Evolutionary conservation across 2,888 invertebrate species (phyloP).

Genomic region (Pyrgus malvae): DNA sequence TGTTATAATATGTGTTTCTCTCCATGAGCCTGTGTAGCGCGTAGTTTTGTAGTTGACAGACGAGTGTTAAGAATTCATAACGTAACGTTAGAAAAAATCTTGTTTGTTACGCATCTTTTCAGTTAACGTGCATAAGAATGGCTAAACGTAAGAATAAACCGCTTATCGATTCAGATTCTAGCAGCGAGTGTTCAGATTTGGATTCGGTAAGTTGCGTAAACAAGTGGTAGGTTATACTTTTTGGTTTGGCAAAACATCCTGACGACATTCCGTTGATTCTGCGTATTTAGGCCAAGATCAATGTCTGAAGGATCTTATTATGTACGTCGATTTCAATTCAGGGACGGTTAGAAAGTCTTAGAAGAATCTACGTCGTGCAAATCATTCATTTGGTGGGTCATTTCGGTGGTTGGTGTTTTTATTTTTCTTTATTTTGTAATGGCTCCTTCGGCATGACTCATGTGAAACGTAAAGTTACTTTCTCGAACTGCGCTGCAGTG

Average conservation of each 20-base stretch:
- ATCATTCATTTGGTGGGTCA: too few species aligned
- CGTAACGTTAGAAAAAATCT: constrained; percentile 37
- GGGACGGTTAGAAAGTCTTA: too few species aligned
- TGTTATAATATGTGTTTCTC: background rate
- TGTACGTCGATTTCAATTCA: too few species aligned
- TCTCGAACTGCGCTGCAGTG: constrained; percentile 28
- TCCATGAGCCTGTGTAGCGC: background rate
- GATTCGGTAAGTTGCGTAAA: constrained; percentile 87
- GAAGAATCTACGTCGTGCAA: background rate
- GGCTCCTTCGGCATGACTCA: constrained; percentile 48
- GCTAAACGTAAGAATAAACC: constrained; percentile 93
- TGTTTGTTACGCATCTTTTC: constrained; percentile 18
- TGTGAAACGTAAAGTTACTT: constrained; percentile 44
- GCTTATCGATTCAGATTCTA: constrained; percentile 91
- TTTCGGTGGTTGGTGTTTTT: constrained; percentile 33
- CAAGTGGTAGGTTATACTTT: constrained; percentile 54
- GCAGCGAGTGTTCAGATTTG: constrained; percentile 90
- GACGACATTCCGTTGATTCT: constrained; percentile 63
- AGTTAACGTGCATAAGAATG: constrained; percentile 74
- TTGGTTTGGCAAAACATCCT: constrained; percentile 46
- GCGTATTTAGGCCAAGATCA: constrained; percentile 72
- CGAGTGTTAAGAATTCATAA: constrained; percentile 27
- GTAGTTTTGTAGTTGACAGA: constrained; percentile 37
- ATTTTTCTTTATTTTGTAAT: constrained; percentile 36
- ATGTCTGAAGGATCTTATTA: constrained; percentile 56